A percentile compares a stretch with the other conserved stretches of the same genome.
Evolutionary conservation across 2,888 invertebrate species (phyloP).

Genomic region (Chaitophorus viminalis): DNA sequence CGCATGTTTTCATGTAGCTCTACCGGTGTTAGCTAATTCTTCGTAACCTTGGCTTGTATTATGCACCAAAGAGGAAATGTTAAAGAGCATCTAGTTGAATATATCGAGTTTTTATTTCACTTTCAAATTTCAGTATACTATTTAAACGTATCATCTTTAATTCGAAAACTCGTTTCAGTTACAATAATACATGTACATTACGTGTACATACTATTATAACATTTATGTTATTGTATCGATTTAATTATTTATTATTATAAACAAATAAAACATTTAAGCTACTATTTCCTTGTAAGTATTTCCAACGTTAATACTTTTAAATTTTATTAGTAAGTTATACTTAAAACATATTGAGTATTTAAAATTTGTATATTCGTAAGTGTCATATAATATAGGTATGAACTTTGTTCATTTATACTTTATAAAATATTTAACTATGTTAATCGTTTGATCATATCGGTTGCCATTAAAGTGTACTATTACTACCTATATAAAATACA

Average conservation of each 20-base stretch:
- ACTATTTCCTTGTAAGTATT: no score
- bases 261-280: not conserved
- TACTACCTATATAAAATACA: no score
- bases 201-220: not conserved
- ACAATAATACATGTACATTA: conserved; percentile 2
- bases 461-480: no score
- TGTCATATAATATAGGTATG: no score
- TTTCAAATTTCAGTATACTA: conserved; percentile 30
- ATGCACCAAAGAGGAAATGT: conserved; percentile 47
- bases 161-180: conserved; percentile 18
- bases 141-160: conserved; percentile 6
- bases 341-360: no score
- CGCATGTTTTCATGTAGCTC: conserved; percentile 26
- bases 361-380: no score
- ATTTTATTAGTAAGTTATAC: no score
- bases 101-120: conserved; percentile 40
- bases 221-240: not conserved
- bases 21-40: conserved; percentile 51
- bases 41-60: conserved; percentile 46
- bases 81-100: conserved; percentile 29
- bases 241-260: no score
- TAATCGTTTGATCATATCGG: no score
- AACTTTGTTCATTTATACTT: no score
- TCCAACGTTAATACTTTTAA: no score
- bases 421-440: no score